Evolutionary conservation across 1,140 invertebrate genomes (phyloP).

Genomic region (Teleogryllus occipitalis): DNA sequence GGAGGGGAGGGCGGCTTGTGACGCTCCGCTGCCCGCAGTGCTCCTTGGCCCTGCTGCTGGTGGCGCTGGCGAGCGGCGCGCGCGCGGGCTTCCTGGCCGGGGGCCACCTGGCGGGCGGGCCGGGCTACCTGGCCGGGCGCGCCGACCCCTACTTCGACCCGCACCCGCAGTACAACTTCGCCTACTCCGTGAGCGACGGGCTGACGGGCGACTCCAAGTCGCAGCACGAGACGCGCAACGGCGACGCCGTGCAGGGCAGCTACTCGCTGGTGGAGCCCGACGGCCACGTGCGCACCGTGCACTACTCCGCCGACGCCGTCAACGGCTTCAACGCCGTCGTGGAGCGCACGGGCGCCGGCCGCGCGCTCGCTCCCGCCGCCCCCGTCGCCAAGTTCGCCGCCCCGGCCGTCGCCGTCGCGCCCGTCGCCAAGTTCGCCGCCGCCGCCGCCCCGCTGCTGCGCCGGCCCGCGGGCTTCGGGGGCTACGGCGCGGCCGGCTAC

Average conservation of each 20-base stretch:
- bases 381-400: conserved; percentile 28
- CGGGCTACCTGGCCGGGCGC: conserved; percentile 11
- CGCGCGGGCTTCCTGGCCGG: conserved; percentile 25
- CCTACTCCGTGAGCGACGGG: conserved; percentile 25
- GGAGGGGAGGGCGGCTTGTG: too few species aligned
- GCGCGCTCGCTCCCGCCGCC: conserved; percentile 21
- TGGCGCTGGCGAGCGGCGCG: not conserved
- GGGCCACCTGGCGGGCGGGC: conserved; percentile 15
- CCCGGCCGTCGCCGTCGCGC: conserved; percentile 24
- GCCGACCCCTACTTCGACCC: conserved; percentile 7
- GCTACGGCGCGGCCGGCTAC: not conserved
- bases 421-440: conserved; percentile 23
- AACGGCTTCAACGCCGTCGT: conserved; percentile 29
- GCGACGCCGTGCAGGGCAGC: conserved; percentile 25
- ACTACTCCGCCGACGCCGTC: conserved; percentile 25
- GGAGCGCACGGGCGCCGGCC: conserved; percentile 26
- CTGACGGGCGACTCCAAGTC: conserved; percentile 26
- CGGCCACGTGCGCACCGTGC: conserved; percentile 23
- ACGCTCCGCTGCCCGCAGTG: conserved; percentile 8
- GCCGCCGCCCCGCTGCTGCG: conserved; percentile 25
- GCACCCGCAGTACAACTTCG: conserved; percentile 21
- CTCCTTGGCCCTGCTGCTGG: not conserved
- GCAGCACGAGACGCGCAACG: conserved; percentile 26
- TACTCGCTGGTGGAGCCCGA: conserved; percentile 28
- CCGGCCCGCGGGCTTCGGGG: not conserved